These are phyloP conservation scores for Andricus quercusramuli DNA, from an alignment of 2,888 invertebrate species.

Conservation along the genomic window DNA sequence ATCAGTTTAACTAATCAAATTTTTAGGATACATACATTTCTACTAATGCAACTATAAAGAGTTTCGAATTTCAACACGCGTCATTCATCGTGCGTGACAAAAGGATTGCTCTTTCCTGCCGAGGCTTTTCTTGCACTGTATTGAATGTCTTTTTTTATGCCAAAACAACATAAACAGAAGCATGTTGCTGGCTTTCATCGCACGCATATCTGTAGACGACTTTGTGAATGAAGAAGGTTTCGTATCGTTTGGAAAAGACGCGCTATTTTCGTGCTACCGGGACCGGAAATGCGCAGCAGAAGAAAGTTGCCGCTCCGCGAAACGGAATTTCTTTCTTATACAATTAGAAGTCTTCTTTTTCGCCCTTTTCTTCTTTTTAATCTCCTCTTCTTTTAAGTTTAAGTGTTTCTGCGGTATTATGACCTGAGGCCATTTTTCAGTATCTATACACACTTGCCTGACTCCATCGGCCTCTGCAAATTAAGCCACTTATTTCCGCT, in stretches of 20 bases:
- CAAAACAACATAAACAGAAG: conserved; percentile 30
- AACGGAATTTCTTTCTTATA: conserved; percentile 28
- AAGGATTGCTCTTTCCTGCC: conserved; percentile 4
- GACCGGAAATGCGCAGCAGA: conserved; percentile 26
- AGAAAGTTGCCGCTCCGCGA: conserved; percentile 31
- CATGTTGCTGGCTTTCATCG: conserved; percentile 27
- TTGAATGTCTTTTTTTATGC: conserved; percentile 11
- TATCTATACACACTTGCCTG: neutral
- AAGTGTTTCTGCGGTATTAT: conserved; percentile 20
- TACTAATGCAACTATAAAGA: conserved; percentile 8
- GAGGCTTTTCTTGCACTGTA: conserved; percentile 12
- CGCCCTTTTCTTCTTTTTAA: neutral
- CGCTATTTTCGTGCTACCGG: conserved; percentile 30
- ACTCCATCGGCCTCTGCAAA: conserved; percentile 9
- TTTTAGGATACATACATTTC: neutral
- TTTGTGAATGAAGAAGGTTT: conserved; percentile 38
- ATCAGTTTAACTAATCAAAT: neutral
- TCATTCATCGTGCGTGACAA: conserved; percentile 1
- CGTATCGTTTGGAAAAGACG: conserved; percentile 28
- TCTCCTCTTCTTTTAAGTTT: neutral
- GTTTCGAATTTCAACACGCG: conserved; percentile 19
- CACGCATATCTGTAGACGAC: neutral
- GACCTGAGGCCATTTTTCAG: neutral
- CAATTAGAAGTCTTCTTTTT: conserved; percentile 12
- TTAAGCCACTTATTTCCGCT: neutral